Evolutionary conservation across 2,888 invertebrate species (phyloP).

Genomic region (Corythucha ciliata): DNA sequence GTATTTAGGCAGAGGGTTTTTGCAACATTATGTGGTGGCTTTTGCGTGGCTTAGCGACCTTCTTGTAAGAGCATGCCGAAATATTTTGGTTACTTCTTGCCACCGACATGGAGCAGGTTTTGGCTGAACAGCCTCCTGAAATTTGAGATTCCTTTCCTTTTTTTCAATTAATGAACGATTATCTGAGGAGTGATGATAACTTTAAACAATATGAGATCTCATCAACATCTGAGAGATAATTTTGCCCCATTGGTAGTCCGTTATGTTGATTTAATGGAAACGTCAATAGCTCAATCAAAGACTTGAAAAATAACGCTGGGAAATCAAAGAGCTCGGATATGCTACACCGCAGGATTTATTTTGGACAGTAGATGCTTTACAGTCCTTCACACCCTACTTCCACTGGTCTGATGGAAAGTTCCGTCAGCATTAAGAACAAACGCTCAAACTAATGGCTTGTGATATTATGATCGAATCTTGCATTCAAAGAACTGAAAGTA

Average conservation of each 20-base stretch:
- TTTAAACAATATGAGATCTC: slow-evolving; percentile 91
- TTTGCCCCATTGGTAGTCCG: slow-evolving; percentile 96
- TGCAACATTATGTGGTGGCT: too few species aligned
- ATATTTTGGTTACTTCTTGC: slow-evolving; percentile 99
- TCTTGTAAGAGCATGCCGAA: slow-evolving; percentile 95
- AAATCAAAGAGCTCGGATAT: slow-evolving; percentile 95
- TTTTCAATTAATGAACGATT: slow-evolving; percentile 98
- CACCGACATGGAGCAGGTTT: slow-evolving; percentile 95
- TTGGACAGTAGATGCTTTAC: slow-evolving; percentile 97
- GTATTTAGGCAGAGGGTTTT: too few species aligned
- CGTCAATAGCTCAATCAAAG: slow-evolving; percentile 97
- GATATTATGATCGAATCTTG: slow-evolving; percentile 99
- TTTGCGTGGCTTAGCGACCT: slow-evolving; percentile 99
- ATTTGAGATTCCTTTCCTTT: slow-evolving; percentile 99
- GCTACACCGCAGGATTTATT: slow-evolving; percentile 97
- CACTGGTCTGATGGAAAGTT: slow-evolving; percentile 99
- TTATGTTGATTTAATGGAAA: slow-evolving; percentile 99
- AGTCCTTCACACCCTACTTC: slow-evolving; percentile 93
- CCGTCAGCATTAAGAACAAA: slow-evolving; percentile 87
- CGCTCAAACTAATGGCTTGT: slow-evolving; percentile 93
- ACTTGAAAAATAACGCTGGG: slow-evolving; percentile 98
- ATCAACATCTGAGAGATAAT: slow-evolving; percentile 91
- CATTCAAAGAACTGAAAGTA: slow-evolving; percentile 75
- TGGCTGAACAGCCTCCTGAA: slow-evolving; percentile 92
- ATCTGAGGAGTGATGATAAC: slow-evolving; percentile 88